These are phyloP conservation scores for Scaptodrosophila latifasciaeformis DNA, from an alignment of 2,888 invertebrate species.

Conservation along the genomic window DNA sequence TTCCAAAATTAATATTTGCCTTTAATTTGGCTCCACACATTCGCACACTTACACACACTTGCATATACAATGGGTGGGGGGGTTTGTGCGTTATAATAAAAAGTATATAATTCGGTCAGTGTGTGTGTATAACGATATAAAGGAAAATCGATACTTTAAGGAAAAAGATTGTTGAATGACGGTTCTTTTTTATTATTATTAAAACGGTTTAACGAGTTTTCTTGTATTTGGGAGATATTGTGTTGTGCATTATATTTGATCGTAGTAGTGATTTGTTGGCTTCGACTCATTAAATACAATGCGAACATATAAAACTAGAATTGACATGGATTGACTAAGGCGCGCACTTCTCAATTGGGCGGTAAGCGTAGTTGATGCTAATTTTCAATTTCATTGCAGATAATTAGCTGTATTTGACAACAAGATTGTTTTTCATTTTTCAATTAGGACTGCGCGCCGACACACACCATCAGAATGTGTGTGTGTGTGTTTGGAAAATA, in stretches of 20 bases:
- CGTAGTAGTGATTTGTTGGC: slow-evolving; percentile 30
- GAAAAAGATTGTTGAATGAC: slow-evolving; percentile 54
- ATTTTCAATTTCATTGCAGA: slow-evolving; percentile 14
- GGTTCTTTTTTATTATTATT: neutral
- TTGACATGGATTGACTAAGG: neutral
- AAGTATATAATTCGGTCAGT: slow-evolving; percentile 58
- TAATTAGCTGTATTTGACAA: slow-evolving; percentile 1
- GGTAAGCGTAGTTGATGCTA: neutral
- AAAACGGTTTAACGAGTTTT: neutral
- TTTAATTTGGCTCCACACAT: neutral
- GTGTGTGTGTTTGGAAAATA: slow-evolving; percentile 21
- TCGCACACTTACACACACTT: slow-evolving; percentile 13
- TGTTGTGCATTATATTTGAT: no score
- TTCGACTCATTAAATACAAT: slow-evolving; percentile 18
- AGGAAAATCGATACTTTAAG: slow-evolving; percentile 62
- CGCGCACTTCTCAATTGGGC: neutral
- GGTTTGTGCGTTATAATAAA: neutral
- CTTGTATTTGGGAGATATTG: no score
- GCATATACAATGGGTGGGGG: neutral
- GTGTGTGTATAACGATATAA: slow-evolving; percentile 65
- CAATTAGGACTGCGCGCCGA: slow-evolving; percentile 34
- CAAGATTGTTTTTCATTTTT: slow-evolving; percentile 20
- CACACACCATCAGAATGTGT: slow-evolving; percentile 28
- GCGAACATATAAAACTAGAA: neutral
- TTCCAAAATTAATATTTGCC: no score